Conservation (phyloP, 2,797 vertebrate species). For the Uromys caudimaculatus region DNA sequence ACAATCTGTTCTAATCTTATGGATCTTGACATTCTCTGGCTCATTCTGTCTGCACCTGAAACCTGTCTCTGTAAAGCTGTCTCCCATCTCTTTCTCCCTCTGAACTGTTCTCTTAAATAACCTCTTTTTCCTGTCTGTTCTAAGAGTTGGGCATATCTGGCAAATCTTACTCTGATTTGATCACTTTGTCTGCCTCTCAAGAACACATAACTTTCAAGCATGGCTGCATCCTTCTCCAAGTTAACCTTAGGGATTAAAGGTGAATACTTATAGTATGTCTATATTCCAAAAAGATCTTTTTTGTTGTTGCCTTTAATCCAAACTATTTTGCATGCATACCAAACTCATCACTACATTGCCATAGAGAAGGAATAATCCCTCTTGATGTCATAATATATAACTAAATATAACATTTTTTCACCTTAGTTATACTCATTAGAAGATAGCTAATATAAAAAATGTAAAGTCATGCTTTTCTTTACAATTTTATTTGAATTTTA, state of each 20-base stretch:
- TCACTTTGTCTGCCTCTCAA: too few relatives aligned
- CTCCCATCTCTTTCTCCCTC: too few relatives aligned
- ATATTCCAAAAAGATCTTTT: not conserved
- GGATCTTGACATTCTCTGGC: too few relatives aligned
- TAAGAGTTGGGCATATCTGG: not conserved
- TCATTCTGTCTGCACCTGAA: too few relatives aligned
- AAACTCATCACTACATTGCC: not conserved
- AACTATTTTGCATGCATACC: not conserved
- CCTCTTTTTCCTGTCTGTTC: too few relatives aligned
- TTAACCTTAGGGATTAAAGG: not conserved
- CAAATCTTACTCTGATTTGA: not conserved
- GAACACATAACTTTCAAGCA: too few relatives aligned
- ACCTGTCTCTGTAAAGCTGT: too few relatives aligned
- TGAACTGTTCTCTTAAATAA: too few relatives aligned
- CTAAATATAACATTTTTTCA: not conserved
- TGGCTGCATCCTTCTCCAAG: not conserved
- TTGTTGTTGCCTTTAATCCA: not conserved
- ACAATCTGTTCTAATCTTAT: too few relatives aligned
- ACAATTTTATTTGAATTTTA: not conserved
- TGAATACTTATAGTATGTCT: not conserved
- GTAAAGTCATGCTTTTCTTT: not conserved
- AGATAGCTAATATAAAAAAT: not conserved
- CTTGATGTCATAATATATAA: not conserved
- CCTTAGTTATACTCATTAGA: not conserved
- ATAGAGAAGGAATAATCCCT: not conserved